Evolutionary conservation across 2,888 invertebrate species (phyloP).

Genomic region (Octonoba sinensis): DNA sequence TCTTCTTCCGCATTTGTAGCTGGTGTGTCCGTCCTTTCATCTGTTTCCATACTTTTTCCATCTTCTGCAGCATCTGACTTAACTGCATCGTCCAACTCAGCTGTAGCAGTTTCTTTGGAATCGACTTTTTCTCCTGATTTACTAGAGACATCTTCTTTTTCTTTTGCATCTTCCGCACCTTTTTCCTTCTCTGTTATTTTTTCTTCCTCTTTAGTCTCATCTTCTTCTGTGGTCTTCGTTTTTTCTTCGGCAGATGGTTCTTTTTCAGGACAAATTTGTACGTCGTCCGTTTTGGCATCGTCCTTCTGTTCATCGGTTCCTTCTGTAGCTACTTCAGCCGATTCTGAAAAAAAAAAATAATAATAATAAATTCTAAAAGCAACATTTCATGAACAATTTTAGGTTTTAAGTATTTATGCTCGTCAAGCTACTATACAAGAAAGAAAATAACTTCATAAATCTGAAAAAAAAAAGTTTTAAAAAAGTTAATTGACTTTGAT

Average conservation of each 20-base stretch:
- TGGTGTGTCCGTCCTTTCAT: background rate
- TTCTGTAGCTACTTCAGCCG: background rate
- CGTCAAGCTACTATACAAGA: no score
- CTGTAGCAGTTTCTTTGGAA: conserved; percentile 1
- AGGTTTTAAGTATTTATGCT: no score
- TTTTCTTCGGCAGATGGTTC: background rate
- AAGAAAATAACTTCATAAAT: no score
- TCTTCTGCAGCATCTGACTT: background rate
- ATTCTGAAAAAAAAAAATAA: background rate
- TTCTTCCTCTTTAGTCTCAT: background rate
- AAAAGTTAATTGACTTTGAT: no score
- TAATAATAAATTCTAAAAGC: background rate
- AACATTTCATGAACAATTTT: background rate
- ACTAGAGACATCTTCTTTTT: background rate
- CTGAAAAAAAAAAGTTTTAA: no score
- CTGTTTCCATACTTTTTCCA: background rate
- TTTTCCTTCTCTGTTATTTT: conserved; percentile 16
- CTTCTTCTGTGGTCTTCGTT: background rate
- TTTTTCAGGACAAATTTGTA: background rate
- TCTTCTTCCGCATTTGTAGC: background rate
- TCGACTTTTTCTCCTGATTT: conserved; percentile 7
- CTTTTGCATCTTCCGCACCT: conserved; percentile 37
- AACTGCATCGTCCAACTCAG: background rate
- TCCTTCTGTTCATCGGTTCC: background rate
- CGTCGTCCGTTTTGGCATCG: background rate